Evolutionary conservation across 2,797 vertebrate species (phyloP).

Genomic region (Forpus xanthops): DNA sequence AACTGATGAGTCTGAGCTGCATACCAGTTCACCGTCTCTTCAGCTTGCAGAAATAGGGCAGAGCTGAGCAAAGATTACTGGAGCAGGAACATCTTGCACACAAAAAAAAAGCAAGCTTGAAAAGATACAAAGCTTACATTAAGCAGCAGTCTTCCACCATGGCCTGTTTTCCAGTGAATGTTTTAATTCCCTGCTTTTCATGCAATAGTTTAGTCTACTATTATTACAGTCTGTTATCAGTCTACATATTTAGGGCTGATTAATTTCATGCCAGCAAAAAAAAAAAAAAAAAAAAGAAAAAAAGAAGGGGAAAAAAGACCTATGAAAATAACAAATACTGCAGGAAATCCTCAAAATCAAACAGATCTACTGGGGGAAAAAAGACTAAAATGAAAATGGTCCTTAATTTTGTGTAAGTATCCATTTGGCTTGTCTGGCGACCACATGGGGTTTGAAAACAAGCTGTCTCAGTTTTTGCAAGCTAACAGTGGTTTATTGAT

Average conservation of each 20-base stretch:
- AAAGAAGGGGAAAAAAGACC: background rate
- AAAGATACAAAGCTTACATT: background rate
- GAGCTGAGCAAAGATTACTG: background rate
- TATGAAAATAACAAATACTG: background rate
- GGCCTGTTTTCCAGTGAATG: background rate
- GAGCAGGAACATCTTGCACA: background rate
- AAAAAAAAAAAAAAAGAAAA: background rate
- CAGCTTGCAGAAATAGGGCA: background rate
- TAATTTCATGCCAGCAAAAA: background rate
- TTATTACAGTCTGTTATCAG: background rate
- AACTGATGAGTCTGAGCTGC: background rate
- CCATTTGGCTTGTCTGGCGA: background rate
- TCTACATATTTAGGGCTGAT: background rate
- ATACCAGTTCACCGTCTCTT: rapidly evolving
- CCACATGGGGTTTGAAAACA: background rate
- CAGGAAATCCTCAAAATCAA: background rate
- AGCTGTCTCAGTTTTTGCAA: background rate
- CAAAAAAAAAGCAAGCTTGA: background rate
- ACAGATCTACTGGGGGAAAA: background rate
- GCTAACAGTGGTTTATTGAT: background rate
- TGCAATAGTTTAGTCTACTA: rapidly evolving
- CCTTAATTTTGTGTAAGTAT: background rate
- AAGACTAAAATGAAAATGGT: background rate
- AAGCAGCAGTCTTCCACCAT: background rate
- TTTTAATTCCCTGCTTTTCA: background rate